Evolutionary conservation across 1,140 invertebrate genomes (phyloP).

Genomic region (Calliphora vicina): DNA sequence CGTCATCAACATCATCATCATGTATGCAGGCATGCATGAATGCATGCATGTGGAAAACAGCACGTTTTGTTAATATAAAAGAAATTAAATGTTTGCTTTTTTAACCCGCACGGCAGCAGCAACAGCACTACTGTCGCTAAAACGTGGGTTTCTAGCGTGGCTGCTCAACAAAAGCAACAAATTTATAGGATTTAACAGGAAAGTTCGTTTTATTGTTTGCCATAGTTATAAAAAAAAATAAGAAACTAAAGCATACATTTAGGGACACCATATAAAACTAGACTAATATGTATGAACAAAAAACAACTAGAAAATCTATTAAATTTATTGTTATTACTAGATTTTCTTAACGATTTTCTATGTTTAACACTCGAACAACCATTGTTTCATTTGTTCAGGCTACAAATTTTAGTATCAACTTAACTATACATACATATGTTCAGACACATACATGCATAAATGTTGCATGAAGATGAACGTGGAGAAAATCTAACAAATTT

Average conservation of each 20-base stretch:
- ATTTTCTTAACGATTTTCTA: neutral
- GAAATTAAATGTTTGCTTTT: neutral
- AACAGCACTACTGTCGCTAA: neutral
- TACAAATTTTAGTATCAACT: neutral
- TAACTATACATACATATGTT: neutral
- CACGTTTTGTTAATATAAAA: slow-evolving; percentile 6
- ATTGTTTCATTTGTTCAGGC: neutral
- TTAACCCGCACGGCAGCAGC: neutral
- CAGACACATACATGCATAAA: neutral
- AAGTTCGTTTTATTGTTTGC: neutral
- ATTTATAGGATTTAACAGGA: slow-evolving; percentile 2
- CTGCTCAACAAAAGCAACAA: neutral
- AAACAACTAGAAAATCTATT: slow-evolving; percentile 6
- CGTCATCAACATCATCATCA: neutral
- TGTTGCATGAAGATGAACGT: neutral
- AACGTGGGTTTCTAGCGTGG: neutral
- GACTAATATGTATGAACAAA: neutral
- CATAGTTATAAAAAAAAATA: neutral
- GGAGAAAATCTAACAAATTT: neutral
- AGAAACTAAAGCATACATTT: neutral
- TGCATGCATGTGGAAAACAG: neutral
- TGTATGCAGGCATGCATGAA: neutral
- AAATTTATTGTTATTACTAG: slow-evolving; percentile 14
- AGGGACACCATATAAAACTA: no score
- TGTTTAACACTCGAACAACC: neutral